Conservation (phyloP, 2,888 invertebrate genomes). For the Drosophila mercatorum region DNA sequence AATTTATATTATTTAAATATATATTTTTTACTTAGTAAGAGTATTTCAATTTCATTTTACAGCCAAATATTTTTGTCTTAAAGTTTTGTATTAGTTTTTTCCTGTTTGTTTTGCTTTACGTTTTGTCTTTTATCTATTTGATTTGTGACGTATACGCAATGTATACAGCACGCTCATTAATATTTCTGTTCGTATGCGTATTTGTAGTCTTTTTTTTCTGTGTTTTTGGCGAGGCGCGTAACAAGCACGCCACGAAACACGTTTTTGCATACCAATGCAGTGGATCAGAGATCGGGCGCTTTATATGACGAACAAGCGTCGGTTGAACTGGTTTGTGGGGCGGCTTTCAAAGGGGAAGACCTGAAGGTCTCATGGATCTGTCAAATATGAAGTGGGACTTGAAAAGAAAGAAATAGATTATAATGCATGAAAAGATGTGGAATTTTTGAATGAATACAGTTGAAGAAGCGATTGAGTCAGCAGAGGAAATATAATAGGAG, state of each 20-base stretch:
- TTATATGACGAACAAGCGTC: conserved; percentile 4
- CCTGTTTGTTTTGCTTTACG: conserved; percentile 3
- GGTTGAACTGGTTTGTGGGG: conserved; percentile 38
- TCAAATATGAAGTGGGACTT: background rate
- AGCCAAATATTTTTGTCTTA: background rate
- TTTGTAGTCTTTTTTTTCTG: conserved; percentile 12
- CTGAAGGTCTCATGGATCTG: conserved; percentile 2
- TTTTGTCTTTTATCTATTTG: conserved; percentile 12
- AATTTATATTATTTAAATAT: background rate
- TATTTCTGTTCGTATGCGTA: conserved; percentile 20
- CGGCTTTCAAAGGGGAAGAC: background rate
- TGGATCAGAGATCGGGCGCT: conserved; percentile 15
- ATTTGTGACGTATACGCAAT: conserved; percentile 64
- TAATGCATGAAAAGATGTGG: background rate
- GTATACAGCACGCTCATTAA: conserved; percentile 31
- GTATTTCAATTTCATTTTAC: background rate
- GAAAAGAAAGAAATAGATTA: background rate
- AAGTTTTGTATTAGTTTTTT: background rate
- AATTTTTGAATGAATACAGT: background rate
- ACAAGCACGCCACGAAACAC: conserved; percentile 63
- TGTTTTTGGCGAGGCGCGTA: conserved; percentile 43
- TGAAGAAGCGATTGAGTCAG: background rate
- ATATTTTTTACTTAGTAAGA: background rate
- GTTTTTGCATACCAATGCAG: conserved; percentile 69
- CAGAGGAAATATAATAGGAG: background rate